Evolutionary conservation across 2,113 vertebrate genomes (phyloP), one percentile per base, ranked within the genome.

Genomic region (Etheostoma spectabile): DNA sequence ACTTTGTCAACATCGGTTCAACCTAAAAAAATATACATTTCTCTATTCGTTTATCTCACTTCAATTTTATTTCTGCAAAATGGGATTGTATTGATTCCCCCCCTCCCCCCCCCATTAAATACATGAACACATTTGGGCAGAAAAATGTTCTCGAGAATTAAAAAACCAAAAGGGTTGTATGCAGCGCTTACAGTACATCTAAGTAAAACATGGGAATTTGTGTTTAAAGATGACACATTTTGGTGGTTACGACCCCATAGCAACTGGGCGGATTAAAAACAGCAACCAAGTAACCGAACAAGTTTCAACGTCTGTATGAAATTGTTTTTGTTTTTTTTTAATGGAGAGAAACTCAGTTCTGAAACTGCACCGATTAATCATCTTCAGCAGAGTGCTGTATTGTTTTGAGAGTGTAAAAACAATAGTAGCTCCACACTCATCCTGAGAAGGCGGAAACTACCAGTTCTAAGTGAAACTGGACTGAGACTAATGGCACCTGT

Each of bases 391-490:
- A 12, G 63, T 3, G 8, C 19, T 49, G 5, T 1, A 16, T 18
- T 8, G 30, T 11, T 55, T 2, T 79, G 38, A 74, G 27, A 35
- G 52, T 35, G 24, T 68, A 59, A 78, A 68, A 78, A 35, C 49
- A 56, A 11, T 0, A 24, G 16, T 1, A 3, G 51, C 22, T 68
- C 72, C 66, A 52, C 33, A 70, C 11, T 76, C 67, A 80, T 69
- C 57, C 24, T 18, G 67, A 82, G 33, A 70, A 56, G 77, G 51
- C 33, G 13, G 67, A 27, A 74, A 35, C 30, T 0, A 22, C 24
- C 49, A 64, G 71, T n/a, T 33, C 19, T 3, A 22, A 67, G 30
- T 77, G 83, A 83, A 77, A 83, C 81, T 42, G 1, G 27, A 38
- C 33, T 30, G 33, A 49, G 64, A 74, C 8, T 57, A 52, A 22